Evolutionary conservation across 1,140 invertebrate genomes (phyloP).

Genomic region (Hirudo medicinalis): DNA sequence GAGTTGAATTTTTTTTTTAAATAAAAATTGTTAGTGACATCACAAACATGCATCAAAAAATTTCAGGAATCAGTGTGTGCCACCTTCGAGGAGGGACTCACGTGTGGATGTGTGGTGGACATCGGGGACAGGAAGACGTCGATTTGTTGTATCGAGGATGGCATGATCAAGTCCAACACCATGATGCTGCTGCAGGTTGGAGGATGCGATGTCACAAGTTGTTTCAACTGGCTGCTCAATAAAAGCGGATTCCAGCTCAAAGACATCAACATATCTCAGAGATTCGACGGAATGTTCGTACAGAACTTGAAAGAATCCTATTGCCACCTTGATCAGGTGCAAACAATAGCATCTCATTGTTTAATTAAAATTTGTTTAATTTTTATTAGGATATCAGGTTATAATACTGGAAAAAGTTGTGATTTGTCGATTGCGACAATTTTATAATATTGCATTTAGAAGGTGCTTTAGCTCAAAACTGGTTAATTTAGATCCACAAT

Average conservation of each 20-base stretch:
- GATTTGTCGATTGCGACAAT: neutral
- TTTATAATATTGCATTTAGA: neutral
- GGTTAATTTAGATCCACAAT: too few species aligned
- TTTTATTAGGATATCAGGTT: neutral
- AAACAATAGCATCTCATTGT: neutral
- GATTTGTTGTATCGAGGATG: slow-evolving; percentile 89
- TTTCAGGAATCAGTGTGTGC: slow-evolving; percentile 73
- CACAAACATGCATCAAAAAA: neutral
- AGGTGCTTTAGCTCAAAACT: neutral
- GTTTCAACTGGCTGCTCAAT: slow-evolving; percentile 68
- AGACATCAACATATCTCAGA: slow-evolving; percentile 51
- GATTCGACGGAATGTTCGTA: slow-evolving; percentile 48
- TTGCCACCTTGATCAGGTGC: slow-evolving; percentile 71
- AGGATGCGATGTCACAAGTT: slow-evolving; percentile 71
- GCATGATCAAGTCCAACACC: slow-evolving; percentile 75
- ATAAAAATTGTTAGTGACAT: neutral
- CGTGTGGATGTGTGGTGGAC: slow-evolving; percentile 83
- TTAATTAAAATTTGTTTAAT: slow-evolving; percentile 3
- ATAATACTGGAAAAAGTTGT: neutral
- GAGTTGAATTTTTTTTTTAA: neutral
- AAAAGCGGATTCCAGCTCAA: slow-evolving; percentile 79
- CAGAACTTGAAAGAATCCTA: slow-evolving; percentile 73
- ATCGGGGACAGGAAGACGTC: slow-evolving; percentile 89
- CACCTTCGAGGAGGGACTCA: slow-evolving; percentile 80
- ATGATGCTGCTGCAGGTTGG: slow-evolving; percentile 69